phyloP scores from a whole-genome alignment of 2,888 invertebrate species.

The Epiblema foenella region DNA sequence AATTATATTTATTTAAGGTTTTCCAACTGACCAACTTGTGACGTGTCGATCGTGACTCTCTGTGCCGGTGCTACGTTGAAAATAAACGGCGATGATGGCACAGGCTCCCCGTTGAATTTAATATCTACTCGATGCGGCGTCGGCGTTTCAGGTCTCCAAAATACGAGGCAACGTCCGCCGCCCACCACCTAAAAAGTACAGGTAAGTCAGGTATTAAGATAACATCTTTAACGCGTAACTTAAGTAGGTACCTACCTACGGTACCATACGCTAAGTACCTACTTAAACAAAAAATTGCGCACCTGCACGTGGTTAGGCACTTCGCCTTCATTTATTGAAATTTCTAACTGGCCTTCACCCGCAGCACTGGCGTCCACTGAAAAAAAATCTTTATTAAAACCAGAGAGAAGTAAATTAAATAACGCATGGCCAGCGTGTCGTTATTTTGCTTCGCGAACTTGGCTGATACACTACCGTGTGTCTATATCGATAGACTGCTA shows the following conservation, averaged over 20 bases:
- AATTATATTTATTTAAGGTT: background rate
- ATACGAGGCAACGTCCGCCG: constrained; percentile 96
- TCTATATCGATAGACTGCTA: too few relatives aligned
- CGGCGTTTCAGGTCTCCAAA: constrained; percentile 96
- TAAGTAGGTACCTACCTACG: too few relatives aligned
- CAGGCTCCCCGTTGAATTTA: constrained; percentile 97
- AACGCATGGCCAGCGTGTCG: too few relatives aligned
- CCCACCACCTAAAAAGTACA: constrained; percentile 89
- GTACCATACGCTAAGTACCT: too few relatives aligned
- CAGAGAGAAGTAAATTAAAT: too few relatives aligned
- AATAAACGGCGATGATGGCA: constrained; percentile 95
- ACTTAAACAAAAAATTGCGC: constrained; percentile 42
- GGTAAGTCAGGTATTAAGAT: background rate
- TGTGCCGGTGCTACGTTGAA: constrained; percentile 87
- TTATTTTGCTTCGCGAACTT: too few relatives aligned
- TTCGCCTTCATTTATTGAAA: constrained; percentile 99
- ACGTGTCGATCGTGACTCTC: constrained; percentile 76
- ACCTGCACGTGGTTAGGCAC: constrained; percentile 98
- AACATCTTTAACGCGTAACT: too few relatives aligned
- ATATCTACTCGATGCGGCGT: constrained; percentile 97
- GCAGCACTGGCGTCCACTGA: constrained; percentile 99
- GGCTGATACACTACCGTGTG: too few relatives aligned
- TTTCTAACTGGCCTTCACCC: constrained; percentile 99
- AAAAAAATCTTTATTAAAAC: constrained; percentile 55
- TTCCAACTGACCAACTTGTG: constrained; percentile 74